Conservation (phyloP, 1,140 invertebrate species). For the Orchesella cincta region DNA sequence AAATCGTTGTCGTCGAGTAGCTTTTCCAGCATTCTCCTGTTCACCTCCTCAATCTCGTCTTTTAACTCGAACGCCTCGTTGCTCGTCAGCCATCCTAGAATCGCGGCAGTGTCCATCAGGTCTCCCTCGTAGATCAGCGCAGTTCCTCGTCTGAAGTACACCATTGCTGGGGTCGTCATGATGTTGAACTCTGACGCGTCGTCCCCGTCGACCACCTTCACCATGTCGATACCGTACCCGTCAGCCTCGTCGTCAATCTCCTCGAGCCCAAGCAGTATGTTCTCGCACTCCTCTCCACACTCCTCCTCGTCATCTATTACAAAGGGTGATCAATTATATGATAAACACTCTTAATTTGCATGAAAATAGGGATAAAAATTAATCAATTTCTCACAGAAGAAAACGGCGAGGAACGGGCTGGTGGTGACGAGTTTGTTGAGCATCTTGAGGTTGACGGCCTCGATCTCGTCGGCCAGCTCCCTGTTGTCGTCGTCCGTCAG, state of each 20-base stretch:
- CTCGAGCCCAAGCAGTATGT: conserved; percentile 83
- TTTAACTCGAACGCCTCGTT: conserved; percentile 94
- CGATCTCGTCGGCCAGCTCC: conserved; percentile 90
- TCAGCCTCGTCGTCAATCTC: conserved; percentile 87
- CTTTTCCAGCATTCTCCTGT: conserved; percentile 92
- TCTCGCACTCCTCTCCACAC: conserved; percentile 79
- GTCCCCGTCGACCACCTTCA: conserved; percentile 84
- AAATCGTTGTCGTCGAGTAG: conserved; percentile 91
- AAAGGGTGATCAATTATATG: conserved; percentile 32
- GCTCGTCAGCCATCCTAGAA: conserved; percentile 78
- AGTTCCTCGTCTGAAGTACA: conserved; percentile 85
- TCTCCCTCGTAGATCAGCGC: conserved; percentile 81
- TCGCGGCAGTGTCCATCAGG: conserved; percentile 39
- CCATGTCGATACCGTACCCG: conserved; percentile 77
- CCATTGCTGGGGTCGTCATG: conserved; percentile 75
- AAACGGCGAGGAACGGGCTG: conserved; percentile 85
- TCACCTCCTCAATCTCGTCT: conserved; percentile 95
- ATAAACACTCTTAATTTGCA: no score
- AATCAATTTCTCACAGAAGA: conserved; percentile 75
- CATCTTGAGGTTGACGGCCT: conserved; percentile 55
- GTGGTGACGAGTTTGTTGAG: conserved; percentile 75
- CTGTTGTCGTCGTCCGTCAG: conserved; percentile 90
- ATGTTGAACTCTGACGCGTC: conserved; percentile 79
- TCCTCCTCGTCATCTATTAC: conserved; percentile 80
- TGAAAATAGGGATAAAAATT: conserved; percentile 34